Percentiles rank a stretch among this genome's conserved stretches.
Conservation (phyloP, 2,113 vertebrate species). For the Catharus minimus region DNA sequence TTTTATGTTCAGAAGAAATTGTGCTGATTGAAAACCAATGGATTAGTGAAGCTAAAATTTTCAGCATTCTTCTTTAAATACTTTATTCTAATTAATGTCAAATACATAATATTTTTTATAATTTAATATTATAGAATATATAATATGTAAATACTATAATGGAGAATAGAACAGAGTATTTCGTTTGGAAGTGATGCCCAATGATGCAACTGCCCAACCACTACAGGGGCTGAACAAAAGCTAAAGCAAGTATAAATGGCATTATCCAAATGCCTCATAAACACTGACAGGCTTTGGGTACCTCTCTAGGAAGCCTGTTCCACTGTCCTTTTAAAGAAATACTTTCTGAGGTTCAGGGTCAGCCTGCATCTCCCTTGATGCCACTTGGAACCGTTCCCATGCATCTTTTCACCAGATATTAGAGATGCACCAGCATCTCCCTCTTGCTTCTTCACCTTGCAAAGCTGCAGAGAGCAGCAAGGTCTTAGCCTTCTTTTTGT, state of each 20-base stretch:
- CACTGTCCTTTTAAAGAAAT: neutral
- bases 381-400: neutral
- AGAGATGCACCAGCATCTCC: neutral
- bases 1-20: neutral
- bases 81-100: neutral
- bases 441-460: neutral
- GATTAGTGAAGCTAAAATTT: neutral
- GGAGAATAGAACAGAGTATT: neutral
- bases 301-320: neutral
- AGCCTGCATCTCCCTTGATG: neutral
- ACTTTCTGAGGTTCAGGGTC: neutral
- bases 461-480: neutral
- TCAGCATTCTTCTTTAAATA: neutral
- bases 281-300: neutral
- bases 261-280: neutral
- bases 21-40: neutral
- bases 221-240: neutral
- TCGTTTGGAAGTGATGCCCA: neutral
- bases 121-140: neutral
- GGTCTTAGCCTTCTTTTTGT: neutral
- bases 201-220: fast-evolving
- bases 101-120: neutral
- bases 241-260: neutral
- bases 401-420: fast-evolving
- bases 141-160: neutral